Evolutionary conservation across 2,797 vertebrate species (phyloP), one percentile per base, ranked within the genome.

Genomic region (Acanthis flammea): DNA sequence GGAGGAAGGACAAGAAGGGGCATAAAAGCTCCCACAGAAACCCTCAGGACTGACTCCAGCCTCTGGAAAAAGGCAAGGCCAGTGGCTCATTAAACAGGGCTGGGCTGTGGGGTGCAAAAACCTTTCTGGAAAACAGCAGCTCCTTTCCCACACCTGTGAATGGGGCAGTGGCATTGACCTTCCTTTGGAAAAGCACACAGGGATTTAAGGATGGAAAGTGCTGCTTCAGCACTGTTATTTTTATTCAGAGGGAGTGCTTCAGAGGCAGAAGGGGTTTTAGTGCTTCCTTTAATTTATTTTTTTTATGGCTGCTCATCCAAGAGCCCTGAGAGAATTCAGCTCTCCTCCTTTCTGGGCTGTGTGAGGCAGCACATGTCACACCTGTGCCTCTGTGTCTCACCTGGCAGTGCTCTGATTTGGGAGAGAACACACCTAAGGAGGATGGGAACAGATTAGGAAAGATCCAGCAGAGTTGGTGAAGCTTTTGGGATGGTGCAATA

Each of bases 191-290:
- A 83, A 88, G 27, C 57, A 91, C 33, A 8, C 35, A 19, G 48
- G 39, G 72, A 62, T 94, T 91, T 81, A 76, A 93, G 71, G 77
- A 45, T 7, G 60, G 48, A 71, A 95, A 88, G 22, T 89, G 92
- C 86, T 92, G 77, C 41, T 83, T 94, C 95, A 96, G 80, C 86
- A 88, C 48, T 47, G 44, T 72, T 88, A 71, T 85, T 96, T 93
- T 86, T 67, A 25, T 95, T 88, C 74, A n/a, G 58, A 68, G 47
- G 71, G 71, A 86, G 25, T 44, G 35, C 42, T 87, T 91, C 92
- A 92, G 90, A 92, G 66, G 45, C 77, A 83, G 53, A 33, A 78
- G 41, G 27, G 7, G 28, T 2, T 88, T 88, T 41, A 89, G 48
- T 58, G 42, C 14, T 42, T 77, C 24, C 47, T 66, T 48, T 3